Evolutionary conservation across 2,113 vertebrate genomes (phyloP).

Genomic region (Glaucomys volans): DNA sequence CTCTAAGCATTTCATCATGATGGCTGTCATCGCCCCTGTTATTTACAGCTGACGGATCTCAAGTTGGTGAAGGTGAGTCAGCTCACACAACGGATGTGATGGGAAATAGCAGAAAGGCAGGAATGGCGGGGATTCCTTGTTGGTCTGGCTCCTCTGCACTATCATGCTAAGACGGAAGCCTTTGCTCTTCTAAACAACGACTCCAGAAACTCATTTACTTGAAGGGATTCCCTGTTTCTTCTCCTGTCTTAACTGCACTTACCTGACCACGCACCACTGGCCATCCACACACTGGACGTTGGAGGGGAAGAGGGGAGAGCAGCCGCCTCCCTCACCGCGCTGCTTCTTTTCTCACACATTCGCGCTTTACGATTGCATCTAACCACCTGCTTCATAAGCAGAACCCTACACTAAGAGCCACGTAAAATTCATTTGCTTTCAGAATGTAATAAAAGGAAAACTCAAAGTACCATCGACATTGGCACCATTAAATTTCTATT

Average conservation of each 20-base stretch:
- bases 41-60: background rate
- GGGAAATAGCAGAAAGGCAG: background rate
- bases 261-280: background rate
- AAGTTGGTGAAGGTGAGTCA: background rate
- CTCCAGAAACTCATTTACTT: background rate
- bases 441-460: background rate
- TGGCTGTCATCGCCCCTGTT: no score
- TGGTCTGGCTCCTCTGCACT: background rate
- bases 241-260: background rate
- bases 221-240: background rate
- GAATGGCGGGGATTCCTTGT: accelerated
- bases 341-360: background rate
- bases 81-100: background rate
- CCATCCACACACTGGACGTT: accelerated
- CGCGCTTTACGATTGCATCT: background rate
- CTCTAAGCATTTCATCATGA: no score
- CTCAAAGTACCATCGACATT: background rate
- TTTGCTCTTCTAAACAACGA: background rate
- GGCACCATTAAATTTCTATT: background rate
- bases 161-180: background rate
- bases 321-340: background rate
- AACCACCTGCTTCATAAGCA: background rate
- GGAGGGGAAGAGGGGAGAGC: no score
- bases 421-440: background rate
- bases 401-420: background rate